Base-by-base conservation (phyloP, 2,797 vertebrate genomes). In the Acanthiza pusilla region DNA sequence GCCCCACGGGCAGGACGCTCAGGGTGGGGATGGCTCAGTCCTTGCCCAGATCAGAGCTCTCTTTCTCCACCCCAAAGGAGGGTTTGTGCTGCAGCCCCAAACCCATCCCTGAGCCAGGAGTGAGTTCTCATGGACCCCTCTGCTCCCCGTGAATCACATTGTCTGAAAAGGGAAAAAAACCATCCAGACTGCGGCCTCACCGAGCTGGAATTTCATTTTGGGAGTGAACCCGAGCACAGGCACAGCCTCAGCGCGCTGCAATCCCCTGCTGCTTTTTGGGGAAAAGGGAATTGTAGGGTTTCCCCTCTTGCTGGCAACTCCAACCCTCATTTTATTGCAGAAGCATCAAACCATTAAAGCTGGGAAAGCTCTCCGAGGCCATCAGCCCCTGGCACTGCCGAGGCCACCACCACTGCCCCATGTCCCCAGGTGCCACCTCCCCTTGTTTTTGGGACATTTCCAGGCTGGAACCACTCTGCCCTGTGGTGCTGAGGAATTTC, bases 141-240 rank as follows among this genome's bases (percentile, higher is more conserved):
- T 60, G 48, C 34, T 53, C 55, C 91, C 72, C 71, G 53, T 34
- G 65, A 92, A 77, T 50, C 85, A 62, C 74, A 17, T 3, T 13
- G 67, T 63, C 60, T 60, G 32, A 43, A 84, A 86, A 85, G 5
- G 10, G 47, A 48, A 71, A 66, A 53, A 16, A 74, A 74, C 13
- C 36, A 55, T 25, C 63, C 85, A 50, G 4, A 16, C 3, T 36
- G 73, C 32, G 63, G 67, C 57, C 61, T 93, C 78, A 89, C 15
- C 30, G 68, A 82, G 16, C 18, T 85, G 91, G 94, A 89, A 83
- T 92, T 96, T 57, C 17, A 18, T 62, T 66, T 63, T 92, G 92
- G 89, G 70, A 23, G 42, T 13, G 62, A 51, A 36, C 48, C 76
- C 7, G 19, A 71, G 73, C 26, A 16, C 38, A 48, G 82, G 18